These are phyloP conservation scores for Datnioides undecimradiatus DNA, from an alignment of 2,113 vertebrate species.

Conservation along the genomic window DNA sequence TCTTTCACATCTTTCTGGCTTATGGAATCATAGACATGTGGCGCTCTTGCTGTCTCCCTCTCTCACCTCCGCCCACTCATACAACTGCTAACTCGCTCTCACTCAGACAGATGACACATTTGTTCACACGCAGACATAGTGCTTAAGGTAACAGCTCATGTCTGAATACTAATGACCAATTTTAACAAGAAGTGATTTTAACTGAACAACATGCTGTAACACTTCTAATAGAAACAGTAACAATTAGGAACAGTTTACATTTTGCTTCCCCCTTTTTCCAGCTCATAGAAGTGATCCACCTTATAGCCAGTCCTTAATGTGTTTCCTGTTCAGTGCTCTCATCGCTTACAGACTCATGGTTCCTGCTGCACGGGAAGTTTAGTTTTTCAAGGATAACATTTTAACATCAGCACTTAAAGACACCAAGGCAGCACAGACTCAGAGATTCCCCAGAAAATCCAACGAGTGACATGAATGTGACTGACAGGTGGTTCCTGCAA, in stretches of 20 bases:
- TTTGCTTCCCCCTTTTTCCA: not conserved
- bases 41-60: not conserved
- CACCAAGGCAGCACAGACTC: not conserved
- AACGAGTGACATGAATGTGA: not conserved
- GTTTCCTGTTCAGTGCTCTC: not conserved
- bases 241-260: not conserved
- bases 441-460: not conserved
- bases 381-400: not conserved
- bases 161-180: conserved; percentile 3
- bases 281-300: not conserved
- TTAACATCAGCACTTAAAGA: not conserved
- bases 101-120: conserved; percentile 25
- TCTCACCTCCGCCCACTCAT: conserved; percentile 23
- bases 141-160: not conserved
- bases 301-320: not conserved
- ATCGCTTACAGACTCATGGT: not conserved
- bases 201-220: not conserved
- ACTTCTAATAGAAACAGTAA: not conserved
- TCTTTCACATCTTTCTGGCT: not conserved
- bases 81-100: not conserved
- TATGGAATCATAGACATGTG: not conserved
- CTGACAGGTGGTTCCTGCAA: conserved; percentile 3
- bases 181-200: not conserved
- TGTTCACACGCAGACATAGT: not conserved
- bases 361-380: not conserved